Evolutionary conservation across 2,888 invertebrate species (phyloP).

Genomic region (Cecidostiba fungosa): DNA sequence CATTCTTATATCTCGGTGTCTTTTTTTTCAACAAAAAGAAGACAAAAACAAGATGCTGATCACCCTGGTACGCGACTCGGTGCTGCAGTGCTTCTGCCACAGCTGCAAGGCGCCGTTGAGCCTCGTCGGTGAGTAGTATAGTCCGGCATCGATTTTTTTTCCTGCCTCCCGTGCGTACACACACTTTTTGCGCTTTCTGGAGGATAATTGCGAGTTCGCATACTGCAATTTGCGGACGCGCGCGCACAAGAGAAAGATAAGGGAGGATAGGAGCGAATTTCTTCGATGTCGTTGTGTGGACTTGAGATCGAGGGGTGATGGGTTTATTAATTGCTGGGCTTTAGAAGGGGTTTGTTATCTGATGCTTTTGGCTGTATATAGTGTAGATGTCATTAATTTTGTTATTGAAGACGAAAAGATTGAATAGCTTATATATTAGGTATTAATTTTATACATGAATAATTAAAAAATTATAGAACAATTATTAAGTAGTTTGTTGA

Average conservation of each 20-base stretch:
- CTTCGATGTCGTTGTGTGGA: not conserved
- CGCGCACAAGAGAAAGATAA: not conserved
- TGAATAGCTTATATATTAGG: not conserved
- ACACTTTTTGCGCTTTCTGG: conserved; percentile 20
- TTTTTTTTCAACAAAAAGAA: not conserved
- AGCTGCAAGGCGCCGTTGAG: conserved; percentile 91
- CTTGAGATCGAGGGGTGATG: not conserved
- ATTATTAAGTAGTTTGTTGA: too few relatives aligned
- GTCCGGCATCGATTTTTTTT: conserved; percentile 10
- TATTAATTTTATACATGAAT: too few relatives aligned
- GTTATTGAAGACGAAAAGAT: not conserved
- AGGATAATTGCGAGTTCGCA: conserved; percentile 3
- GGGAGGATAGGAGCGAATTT: not conserved
- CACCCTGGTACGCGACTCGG: conserved; percentile 94
- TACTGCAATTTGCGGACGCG: not conserved
- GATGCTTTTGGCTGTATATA: not conserved
- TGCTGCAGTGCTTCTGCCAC: conserved; percentile 96
- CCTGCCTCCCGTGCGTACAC: not conserved
- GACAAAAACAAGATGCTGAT: conserved; percentile 86
- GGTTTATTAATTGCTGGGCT: not conserved
- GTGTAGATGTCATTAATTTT: too few relatives aligned
- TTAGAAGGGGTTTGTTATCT: not conserved
- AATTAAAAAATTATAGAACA: too few relatives aligned
- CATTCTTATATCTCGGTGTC: not conserved
- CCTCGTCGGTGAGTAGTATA: conserved; percentile 76